Evolutionary conservation across 2,888 invertebrate species (phyloP), one percentile per base, ranked within the genome.

Genomic region (Myopa testacea): DNA sequence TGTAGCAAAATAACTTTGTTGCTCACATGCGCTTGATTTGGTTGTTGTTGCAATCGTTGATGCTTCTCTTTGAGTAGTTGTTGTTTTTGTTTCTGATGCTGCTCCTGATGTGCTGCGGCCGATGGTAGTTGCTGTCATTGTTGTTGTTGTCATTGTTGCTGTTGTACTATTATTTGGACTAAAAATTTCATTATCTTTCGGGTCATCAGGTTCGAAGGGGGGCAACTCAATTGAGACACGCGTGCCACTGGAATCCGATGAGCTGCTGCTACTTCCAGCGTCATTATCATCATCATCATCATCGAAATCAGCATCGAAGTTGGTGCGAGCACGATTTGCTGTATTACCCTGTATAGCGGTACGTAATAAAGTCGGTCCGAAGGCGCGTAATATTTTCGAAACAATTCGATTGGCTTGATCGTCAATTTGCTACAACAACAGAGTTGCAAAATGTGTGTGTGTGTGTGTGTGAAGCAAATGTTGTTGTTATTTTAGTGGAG

Each of bases 331-430:
- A 60, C 87, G 84, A 77, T 87, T 88, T 16, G 86, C 88, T 14
- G 78, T 78, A 78, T 88, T 89, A 40, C 89, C 89, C 81, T 88
- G 88, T 34, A 89, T 87, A 34, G 89, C 89, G n/a, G 87, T 88
- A 73, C 89, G 88, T 82, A 96, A 90, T 79, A 93, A 80, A 19
- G 88, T 91, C 62, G 95, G 93, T 70, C 95, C 95, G 86, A 96
- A 92, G 80, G 93, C 91, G 86, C 94, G 93, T 89, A 96, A 92
- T 85, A 95, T 90, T 88, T 89, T 88, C 62, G 88, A 85, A 79
- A 89, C 84, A 38, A 89, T 85, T 80, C 84, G 85, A 82, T 89
- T 89, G 76, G 85, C 87, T 82, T 88, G 88, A 77, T 87, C 88
- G 84, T 89, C 89, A 83, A 89, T 84, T 89, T 89, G 89, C 89